phyloP scores from a whole-genome alignment of 92 coral and sea anemone species.

The Actinostola sp. region DNA sequence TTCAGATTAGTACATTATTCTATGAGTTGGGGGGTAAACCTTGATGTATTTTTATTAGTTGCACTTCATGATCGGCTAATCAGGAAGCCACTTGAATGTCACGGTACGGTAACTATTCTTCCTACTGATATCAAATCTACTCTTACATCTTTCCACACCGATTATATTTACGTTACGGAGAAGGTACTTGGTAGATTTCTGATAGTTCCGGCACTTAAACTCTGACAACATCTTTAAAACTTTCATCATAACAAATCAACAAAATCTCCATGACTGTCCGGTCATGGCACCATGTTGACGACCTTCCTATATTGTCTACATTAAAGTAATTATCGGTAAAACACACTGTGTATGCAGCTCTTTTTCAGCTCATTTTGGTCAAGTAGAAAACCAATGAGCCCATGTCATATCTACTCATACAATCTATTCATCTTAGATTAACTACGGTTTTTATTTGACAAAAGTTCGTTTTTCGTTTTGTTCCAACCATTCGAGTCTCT shows the following conservation, averaged over 20 bases:
- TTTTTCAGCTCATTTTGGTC: too few relatives aligned
- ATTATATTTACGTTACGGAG: not conserved
- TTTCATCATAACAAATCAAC: conserved; percentile 5
- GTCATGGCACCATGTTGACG: not conserved
- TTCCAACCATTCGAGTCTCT: not conserved
- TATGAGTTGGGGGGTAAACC: too few relatives aligned
- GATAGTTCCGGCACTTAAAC: conserved; percentile 12
- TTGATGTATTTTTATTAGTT: too few relatives aligned
- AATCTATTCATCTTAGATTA: not conserved
- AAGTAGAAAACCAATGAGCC: not conserved
- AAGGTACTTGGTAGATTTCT: conserved; percentile 1
- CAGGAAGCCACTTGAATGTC: not conserved
- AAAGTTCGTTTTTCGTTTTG: too few relatives aligned
- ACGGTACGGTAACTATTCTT: not conserved
- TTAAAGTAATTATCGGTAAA: not conserved
- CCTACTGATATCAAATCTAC: too few relatives aligned
- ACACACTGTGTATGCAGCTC: not conserved
- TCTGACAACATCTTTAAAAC: not conserved
- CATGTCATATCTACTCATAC: not conserved
- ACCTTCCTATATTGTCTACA: not conserved
- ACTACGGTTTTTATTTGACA: too few relatives aligned
- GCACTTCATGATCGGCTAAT: too few relatives aligned
- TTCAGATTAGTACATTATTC: too few relatives aligned
- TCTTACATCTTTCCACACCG: too few relatives aligned
- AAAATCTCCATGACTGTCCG: not conserved